Percentiles rank a stretch among this genome's conserved stretches.
These are phyloP conservation scores for Diplolepis rosae DNA, from an alignment of 2,888 invertebrate genomes.

Conservation along the genomic window DNA sequence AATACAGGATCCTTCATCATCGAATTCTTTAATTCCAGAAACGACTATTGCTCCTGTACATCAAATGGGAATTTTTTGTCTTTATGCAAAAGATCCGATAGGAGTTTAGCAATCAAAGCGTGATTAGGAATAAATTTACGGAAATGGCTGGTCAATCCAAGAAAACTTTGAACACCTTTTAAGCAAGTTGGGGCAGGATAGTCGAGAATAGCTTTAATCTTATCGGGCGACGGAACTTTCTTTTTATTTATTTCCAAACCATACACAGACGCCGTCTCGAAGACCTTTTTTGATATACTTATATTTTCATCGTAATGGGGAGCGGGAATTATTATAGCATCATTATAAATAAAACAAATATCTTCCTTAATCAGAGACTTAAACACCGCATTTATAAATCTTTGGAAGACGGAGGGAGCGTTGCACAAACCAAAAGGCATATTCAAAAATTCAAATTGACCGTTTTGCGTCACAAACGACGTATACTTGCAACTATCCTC, in stretches of 20 bases:
- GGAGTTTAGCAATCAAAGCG: constrained; percentile 53
- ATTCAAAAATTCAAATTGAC: too few relatives aligned
- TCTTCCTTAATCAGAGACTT: neutral
- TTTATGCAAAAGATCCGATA: constrained; percentile 51
- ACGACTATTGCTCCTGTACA: constrained; percentile 28
- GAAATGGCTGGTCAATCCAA: too few relatives aligned
- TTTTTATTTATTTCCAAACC: too few relatives aligned
- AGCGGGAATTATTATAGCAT: constrained; percentile 33
- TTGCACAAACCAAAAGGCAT: too few relatives aligned
- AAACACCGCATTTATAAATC: too few relatives aligned
- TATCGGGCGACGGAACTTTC: constrained; percentile 37
- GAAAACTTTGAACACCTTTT: constrained; percentile 12
- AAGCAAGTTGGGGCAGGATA: constrained; percentile 5
- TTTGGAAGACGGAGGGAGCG: too few relatives aligned
- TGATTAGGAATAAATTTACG: too few relatives aligned
- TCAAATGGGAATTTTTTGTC: constrained; percentile 41
- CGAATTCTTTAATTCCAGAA: constrained; percentile 3
- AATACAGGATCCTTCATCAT: constrained; percentile 46
- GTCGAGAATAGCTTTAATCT: neutral
- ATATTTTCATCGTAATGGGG: constrained; percentile 11
- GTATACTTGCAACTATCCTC: constrained; percentile 10
- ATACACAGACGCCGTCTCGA: constrained; percentile 36
- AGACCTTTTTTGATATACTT: constrained; percentile 9
- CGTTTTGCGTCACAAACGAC: too few relatives aligned
- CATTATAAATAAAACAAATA: constrained; percentile 22